These are phyloP conservation scores for Nemotelus pantherinus DNA, from an alignment of 2,888 invertebrate genomes.

Conservation along the genomic window DNA sequence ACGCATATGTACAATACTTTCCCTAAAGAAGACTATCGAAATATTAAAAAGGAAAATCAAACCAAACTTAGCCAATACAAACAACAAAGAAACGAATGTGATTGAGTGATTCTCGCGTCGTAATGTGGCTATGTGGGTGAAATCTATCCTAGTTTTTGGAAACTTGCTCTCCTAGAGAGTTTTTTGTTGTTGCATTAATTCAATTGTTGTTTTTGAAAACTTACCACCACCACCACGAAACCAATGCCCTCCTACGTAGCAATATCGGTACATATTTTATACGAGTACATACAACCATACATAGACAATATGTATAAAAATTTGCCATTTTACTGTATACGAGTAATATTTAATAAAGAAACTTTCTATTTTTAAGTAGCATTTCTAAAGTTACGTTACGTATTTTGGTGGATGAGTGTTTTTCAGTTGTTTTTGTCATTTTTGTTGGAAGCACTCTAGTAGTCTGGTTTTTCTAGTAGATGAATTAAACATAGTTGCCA, in stretches of 20 bases:
- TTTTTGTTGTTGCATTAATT: background rate
- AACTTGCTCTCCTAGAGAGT: background rate
- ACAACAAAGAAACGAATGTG: background rate
- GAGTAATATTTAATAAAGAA: conserved; percentile 21
- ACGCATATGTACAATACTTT: too few species aligned
- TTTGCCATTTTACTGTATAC: conserved; percentile 39
- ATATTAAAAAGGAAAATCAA: too few species aligned
- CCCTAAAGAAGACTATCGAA: too few species aligned
- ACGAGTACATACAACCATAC: conserved; percentile 24
- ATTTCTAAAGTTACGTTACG: conserved; percentile 35
- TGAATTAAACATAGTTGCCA: too few species aligned
- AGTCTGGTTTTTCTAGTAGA: too few species aligned
- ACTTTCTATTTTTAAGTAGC: conserved; percentile 46
- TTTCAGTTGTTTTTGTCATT: background rate
- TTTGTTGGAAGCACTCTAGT: too few species aligned
- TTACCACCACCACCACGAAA: conserved; percentile 51
- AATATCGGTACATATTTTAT: conserved; percentile 32
- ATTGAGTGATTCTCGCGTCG: conserved; percentile 16
- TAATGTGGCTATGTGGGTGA: conserved; percentile 21
- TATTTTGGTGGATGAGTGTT: background rate
- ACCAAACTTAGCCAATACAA: too few species aligned
- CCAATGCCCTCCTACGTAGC: conserved; percentile 57
- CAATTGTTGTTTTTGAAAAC: conserved; percentile 13
- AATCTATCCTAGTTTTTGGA: background rate
- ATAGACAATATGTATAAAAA: conserved; percentile 31